Percentiles rank a stretch among this genome's conserved stretches.
These are phyloP conservation scores for Antechinus stuartii DNA, from an alignment of 2,113 vertebrate species.

Conservation along the genomic window DNA sequence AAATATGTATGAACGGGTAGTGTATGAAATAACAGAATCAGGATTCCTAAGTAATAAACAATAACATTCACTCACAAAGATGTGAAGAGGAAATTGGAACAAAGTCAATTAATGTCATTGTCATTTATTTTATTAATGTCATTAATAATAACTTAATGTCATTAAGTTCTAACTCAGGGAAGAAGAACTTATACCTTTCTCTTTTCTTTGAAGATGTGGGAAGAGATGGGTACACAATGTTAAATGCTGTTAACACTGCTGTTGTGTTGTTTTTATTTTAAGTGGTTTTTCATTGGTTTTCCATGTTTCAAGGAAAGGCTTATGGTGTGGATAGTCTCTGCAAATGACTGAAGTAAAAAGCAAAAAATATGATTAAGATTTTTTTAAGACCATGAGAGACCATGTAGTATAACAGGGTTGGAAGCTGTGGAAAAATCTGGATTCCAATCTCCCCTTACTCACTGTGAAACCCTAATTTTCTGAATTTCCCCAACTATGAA, in stretches of 20 bases:
- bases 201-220: neutral
- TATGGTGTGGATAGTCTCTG: neutral
- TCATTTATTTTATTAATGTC: no score
- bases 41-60: neutral
- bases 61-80: neutral
- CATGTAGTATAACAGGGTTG: neutral
- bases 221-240: neutral
- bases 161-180: neutral
- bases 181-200: neutral
- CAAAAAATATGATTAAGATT: neutral
- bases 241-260: neutral
- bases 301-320: neutral
- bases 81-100: neutral
- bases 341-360: neutral
- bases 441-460: no score
- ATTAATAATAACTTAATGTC: neutral
- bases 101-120: neutral
- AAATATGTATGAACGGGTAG: neutral
- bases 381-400: neutral
- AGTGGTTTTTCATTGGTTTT: neutral
- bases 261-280: neutral
- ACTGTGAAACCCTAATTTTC: no score
- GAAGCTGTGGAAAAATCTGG: no score
- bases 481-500: no score
- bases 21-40: neutral